These are phyloP conservation scores for Himalopsyche japonica DNA, from an alignment of 2,888 invertebrate genomes.

Conservation along the genomic window DNA sequence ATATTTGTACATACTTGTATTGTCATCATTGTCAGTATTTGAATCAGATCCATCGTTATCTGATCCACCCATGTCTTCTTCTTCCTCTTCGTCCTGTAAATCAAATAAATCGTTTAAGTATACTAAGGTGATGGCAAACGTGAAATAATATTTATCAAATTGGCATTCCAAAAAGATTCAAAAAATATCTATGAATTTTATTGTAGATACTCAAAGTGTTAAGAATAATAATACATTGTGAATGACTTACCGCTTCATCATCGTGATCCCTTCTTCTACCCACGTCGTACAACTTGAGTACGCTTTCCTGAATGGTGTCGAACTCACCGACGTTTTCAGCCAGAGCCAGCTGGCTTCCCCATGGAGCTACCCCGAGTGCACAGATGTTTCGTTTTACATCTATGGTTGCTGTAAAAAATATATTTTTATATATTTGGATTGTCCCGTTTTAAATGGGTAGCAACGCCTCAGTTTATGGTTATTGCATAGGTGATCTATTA, in stretches of 20 bases:
- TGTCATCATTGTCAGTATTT: constrained; percentile 55
- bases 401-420: constrained; percentile 73
- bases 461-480: background rate
- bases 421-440: background rate
- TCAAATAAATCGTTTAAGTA: background rate
- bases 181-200: too few species aligned
- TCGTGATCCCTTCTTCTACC: constrained; percentile 86
- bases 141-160: background rate
- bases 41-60: constrained; percentile 60
- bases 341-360: constrained; percentile 85
- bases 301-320: constrained; percentile 84
- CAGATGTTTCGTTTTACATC: constrained; percentile 91
- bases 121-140: background rate
- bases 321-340: constrained; percentile 88
- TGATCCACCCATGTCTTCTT: constrained; percentile 55
- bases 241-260: constrained; percentile 74
- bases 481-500: too few species aligned
- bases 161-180: too few species aligned
- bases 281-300: constrained; percentile 90
- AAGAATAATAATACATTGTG: background rate
- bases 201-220: background rate
- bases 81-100: constrained; percentile 56
- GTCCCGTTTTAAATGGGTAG: background rate
- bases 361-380: constrained; percentile 79
- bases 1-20: background rate